These are phyloP conservation scores for Tenebrio molitor DNA, from an alignment of 1,140 invertebrate genomes.

Conservation along the genomic window DNA sequence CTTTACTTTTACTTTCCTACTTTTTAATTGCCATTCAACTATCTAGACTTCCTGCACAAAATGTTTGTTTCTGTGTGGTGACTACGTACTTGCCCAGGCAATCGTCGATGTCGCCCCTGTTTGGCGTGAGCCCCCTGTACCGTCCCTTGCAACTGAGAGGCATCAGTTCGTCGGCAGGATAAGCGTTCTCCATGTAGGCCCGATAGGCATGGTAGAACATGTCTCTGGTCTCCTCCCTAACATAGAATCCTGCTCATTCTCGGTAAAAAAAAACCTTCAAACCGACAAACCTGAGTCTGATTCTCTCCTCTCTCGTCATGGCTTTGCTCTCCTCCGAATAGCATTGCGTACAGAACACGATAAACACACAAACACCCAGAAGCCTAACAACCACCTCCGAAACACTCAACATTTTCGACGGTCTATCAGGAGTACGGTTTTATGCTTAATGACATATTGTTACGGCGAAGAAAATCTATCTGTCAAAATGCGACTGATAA, in stretches of 20 bases:
- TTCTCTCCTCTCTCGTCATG: conserved; percentile 72
- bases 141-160: conserved; percentile 95
- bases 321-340: conserved; percentile 62
- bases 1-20: too few species aligned
- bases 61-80: too few species aligned
- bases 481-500: conserved; percentile 52
- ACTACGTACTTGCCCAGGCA: conserved; percentile 93
- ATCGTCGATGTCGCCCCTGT: conserved; percentile 96
- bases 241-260: conserved; percentile 55
- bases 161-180: conserved; percentile 98
- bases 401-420: conserved; percentile 41
- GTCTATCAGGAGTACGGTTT: conserved; percentile 51
- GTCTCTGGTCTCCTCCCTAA: conserved; percentile 86
- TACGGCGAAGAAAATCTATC: conserved; percentile 37
- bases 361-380: conserved; percentile 28
- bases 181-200: conserved; percentile 97
- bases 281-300: conserved; percentile 69
- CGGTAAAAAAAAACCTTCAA: not conserved
- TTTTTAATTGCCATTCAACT: too few species aligned
- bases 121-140: conserved; percentile 87
- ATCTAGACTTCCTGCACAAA: too few species aligned
- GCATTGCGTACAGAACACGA: conserved; percentile 46
- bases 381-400: conserved; percentile 10
- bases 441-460: conserved; percentile 57
- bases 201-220: conserved; percentile 99